Evolutionary conservation across 1,140 invertebrate genomes (phyloP), one percentile per base, ranked within the genome.

Genomic region (Trigoniulus corallinus): DNA sequence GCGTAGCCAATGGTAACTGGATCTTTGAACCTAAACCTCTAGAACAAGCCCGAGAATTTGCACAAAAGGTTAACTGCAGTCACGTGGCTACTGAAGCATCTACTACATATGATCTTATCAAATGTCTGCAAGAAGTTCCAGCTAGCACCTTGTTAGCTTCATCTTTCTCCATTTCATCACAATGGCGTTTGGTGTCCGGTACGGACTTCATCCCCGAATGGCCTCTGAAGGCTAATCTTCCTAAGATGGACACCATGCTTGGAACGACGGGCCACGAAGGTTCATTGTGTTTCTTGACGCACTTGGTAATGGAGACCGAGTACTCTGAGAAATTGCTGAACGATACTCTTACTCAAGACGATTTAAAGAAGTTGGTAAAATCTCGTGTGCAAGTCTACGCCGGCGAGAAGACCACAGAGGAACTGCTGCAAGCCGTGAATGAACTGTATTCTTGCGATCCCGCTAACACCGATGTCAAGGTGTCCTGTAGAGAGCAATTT

Each of bases 231-330:
- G 42, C 42, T 20, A 44, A 20, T 18, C 42, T 4, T 10, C 42
- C 24, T 7, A 22, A 45, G 1, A 29, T 60, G 3, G 43, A 53
- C 3, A 42, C 58, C 21, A 46, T 61, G 34, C 7, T 61, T 1
- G 60, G 60, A 1, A 45, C 43, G 13, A 61, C 53, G 26, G 23
- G 52, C 18, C 34, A 54, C 25, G 60, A 61, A 53, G 60, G 60
- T 2, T 50, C 48, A 12, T 51, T 61, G 3, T 61, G 59, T 40
- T 40, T 57, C 34, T 41, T 54, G 1, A 53, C 49, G 13, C 52
- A 58, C 12, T 53, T 53, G 2, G 50, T 47, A 2, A 39, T 46
- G 1, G 46, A 57, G 2, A 43, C 50, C 3, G 13, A 34, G 27
- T 43, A 49, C n/a, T 57, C 52, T 27, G 22, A 49, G 0, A 52